Evolutionary conservation across 2,888 invertebrate genomes (phyloP).

Genomic region (Lasioglossum marginatum): DNA sequence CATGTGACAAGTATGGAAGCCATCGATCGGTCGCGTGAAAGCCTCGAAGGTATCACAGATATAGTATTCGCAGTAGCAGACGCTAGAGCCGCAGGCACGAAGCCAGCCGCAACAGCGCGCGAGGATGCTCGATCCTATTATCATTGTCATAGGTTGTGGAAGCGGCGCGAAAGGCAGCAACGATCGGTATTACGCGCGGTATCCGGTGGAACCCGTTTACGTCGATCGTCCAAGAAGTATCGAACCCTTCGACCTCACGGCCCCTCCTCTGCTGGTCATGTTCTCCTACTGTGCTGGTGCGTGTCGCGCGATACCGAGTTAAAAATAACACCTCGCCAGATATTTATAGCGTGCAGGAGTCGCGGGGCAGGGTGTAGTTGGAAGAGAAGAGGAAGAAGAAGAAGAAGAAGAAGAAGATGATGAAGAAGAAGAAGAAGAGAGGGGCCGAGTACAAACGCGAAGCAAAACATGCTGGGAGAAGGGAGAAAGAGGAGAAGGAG

Average conservation of each 20-base stretch:
- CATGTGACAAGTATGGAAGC: too few relatives aligned
- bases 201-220: conserved; percentile 76
- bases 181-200: conserved; percentile 62
- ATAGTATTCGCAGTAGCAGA: background rate
- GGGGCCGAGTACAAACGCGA: background rate
- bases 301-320: conserved; percentile 73
- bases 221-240: conserved; percentile 58
- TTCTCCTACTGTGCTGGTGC: conserved; percentile 54
- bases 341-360: conserved; percentile 78
- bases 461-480: conserved; percentile 9
- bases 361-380: conserved; percentile 31
- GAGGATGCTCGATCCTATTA: conserved; percentile 5
- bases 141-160: conserved; percentile 20
- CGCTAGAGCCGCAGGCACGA: too few relatives aligned
- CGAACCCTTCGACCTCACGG: conserved; percentile 61
- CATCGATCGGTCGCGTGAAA: background rate
- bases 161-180: conserved; percentile 30
- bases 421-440: conserved; percentile 27
- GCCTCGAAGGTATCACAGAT: background rate
- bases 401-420: conserved; percentile 1
- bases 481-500: conserved; percentile 27
- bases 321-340: conserved; percentile 81
- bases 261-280: conserved; percentile 26
- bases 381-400: conserved; percentile 33
- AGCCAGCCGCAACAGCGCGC: background rate